Conservation (phyloP, 1,140 invertebrate species). For the Orius laevigatus region DNA sequence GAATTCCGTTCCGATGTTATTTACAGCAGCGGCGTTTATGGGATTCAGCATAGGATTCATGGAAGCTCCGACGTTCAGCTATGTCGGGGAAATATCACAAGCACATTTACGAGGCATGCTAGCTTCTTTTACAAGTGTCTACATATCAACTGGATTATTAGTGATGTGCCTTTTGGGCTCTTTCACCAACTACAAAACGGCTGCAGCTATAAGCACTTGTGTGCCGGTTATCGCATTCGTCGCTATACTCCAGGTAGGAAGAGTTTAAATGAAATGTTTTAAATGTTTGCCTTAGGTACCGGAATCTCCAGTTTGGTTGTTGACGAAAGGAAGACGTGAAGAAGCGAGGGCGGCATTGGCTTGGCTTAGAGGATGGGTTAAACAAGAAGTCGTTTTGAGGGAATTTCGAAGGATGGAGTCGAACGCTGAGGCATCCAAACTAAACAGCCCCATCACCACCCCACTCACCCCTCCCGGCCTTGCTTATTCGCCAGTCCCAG, state of each 20-base stretch:
- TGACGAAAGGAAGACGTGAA: conserved; percentile 30
- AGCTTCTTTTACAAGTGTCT: conserved; percentile 18
- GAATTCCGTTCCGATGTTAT: conserved; percentile 14
- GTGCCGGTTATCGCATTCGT: conserved; percentile 20
- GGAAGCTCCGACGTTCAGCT: conserved; percentile 34
- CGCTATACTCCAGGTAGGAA: conserved; percentile 19
- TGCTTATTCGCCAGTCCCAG: too few species aligned
- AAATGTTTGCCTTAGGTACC: conserved; percentile 30
- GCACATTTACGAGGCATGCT: conserved; percentile 20
- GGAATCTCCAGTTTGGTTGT: conserved; percentile 47
- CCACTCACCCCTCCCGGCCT: too few species aligned
- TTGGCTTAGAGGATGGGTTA: conserved; percentile 34
- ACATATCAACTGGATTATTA: conserved; percentile 19
- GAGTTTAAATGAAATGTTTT: background rate
- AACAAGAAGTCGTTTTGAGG: conserved; percentile 28
- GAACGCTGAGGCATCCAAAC: conserved; percentile 6
- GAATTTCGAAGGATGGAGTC: conserved; percentile 25
- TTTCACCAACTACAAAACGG: conserved; percentile 18
- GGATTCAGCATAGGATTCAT: conserved; percentile 30
- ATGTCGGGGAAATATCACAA: conserved; percentile 36
- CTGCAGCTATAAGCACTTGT: conserved; percentile 17
- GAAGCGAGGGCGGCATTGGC: conserved; percentile 32
- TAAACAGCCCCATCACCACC: background rate
- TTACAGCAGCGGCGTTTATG: conserved; percentile 18
- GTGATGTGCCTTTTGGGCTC: conserved; percentile 20